Percentiles rank a stretch among this genome's conserved stretches.
phyloP scores from a whole-genome alignment of 2,113 vertebrate genomes.

The Ochotona curzoniae region DNA sequence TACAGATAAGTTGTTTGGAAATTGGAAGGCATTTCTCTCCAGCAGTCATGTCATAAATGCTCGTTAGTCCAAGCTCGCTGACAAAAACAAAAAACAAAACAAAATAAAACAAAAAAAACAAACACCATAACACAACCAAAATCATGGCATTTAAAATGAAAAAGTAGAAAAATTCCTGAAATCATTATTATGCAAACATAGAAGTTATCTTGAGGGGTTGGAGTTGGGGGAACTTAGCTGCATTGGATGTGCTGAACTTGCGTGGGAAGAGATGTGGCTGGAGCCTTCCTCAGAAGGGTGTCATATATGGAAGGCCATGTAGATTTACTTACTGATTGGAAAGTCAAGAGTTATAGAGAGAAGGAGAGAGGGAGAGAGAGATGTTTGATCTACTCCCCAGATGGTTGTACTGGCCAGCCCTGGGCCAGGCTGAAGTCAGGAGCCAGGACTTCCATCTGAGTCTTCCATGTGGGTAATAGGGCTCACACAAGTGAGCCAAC shows the following conservation, averaged over 20 bases:
- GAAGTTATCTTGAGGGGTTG: not conserved
- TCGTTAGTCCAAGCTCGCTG: conserved; percentile 10
- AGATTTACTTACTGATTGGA: too few species aligned
- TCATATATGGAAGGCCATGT: not conserved
- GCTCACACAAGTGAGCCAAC: too few species aligned
- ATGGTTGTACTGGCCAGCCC: too few species aligned
- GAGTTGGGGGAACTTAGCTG: not conserved
- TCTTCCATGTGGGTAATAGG: too few species aligned
- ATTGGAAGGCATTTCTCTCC: not conserved
- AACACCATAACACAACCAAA: not conserved
- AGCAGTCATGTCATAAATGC: not conserved
- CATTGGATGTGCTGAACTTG: not conserved
- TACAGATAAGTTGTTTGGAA: conserved; percentile 42
- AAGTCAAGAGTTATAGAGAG: too few species aligned
- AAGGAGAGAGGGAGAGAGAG: too few species aligned
- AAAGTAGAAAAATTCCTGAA: conserved; percentile 21
- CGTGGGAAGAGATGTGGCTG: not conserved
- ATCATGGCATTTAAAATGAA: not conserved
- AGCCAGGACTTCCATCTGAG: too few species aligned
- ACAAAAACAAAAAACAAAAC: conserved; percentile 7
- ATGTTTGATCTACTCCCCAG: too few species aligned
- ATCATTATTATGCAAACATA: not conserved
- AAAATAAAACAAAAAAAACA: too few species aligned
- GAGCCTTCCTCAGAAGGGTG: not conserved
- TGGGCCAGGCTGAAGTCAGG: too few species aligned